phyloP scores from a whole-genome alignment of 2,797 vertebrate genomes.

The Heliangelus exortis region DNA sequence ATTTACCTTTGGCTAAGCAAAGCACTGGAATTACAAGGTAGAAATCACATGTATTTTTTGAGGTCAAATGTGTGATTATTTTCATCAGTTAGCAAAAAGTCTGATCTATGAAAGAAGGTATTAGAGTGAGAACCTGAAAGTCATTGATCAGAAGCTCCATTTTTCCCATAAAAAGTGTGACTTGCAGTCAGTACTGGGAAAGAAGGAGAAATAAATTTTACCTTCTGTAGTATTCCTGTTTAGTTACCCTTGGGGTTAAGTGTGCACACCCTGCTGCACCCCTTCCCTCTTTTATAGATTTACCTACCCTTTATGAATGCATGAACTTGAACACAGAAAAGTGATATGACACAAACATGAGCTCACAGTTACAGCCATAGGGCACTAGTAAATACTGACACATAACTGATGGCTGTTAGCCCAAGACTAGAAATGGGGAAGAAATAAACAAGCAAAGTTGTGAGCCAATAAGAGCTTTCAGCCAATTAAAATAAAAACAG shows the following conservation, averaged over 20 bases:
- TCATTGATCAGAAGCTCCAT: background rate
- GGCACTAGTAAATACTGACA: constrained; percentile 11
- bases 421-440: background rate
- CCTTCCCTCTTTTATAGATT: background rate
- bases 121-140: background rate
- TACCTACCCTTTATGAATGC: background rate
- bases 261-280: background rate
- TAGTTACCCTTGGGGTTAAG: background rate
- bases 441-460: background rate
- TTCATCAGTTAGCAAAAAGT: background rate
- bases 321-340: background rate
- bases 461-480: constrained; percentile 15
- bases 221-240: background rate
- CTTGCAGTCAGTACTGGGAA: background rate
- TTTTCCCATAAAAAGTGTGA: background rate
- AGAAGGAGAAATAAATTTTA: background rate
- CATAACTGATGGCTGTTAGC: constrained; percentile 9
- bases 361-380: background rate
- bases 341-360: background rate
- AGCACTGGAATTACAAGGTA: background rate
- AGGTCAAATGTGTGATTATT: background rate
- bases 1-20: background rate
- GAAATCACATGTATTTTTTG: background rate
- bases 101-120: background rate
- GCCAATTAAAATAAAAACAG: background rate